These are phyloP conservation scores for Leptothorax acervorum DNA, from an alignment of 2,888 invertebrate genomes.

Conservation along the genomic window DNA sequence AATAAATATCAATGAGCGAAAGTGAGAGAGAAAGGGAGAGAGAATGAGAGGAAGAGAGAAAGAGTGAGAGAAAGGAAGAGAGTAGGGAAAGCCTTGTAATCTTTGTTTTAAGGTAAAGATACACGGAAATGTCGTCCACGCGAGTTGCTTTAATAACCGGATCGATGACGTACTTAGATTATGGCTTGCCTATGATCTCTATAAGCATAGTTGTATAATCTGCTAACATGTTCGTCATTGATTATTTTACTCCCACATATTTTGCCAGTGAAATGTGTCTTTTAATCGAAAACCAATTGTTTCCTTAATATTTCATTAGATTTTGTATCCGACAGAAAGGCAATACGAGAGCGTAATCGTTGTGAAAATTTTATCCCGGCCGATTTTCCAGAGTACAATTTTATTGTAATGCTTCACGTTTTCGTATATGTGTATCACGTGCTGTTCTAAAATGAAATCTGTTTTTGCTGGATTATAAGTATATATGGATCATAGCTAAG, in stretches of 20 bases:
- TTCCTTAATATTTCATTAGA: conserved; percentile 24
- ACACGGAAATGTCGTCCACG: conserved; percentile 57
- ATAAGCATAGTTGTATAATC: conserved; percentile 73
- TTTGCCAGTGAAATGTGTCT: conserved; percentile 57
- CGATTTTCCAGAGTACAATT: conserved; percentile 63
- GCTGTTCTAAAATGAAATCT: conserved; percentile 56
- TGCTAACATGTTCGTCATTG: conserved; percentile 67
- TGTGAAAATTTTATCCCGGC: conserved; percentile 64
- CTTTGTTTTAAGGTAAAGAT: conserved; percentile 51
- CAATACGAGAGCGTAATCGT: conserved; percentile 69
- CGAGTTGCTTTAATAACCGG: conserved; percentile 58
- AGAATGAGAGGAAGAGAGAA: conserved; percentile 44
- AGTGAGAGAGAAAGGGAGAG: background rate
- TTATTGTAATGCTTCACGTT: conserved; percentile 68
- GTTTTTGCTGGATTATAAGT: conserved; percentile 28
- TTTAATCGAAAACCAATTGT: conserved; percentile 55
- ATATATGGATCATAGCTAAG: conserved; percentile 47
- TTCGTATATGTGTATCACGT: conserved; percentile 62
- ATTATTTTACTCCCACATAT: conserved; percentile 64
- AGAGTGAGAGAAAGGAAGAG: conserved; percentile 26
- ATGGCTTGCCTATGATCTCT: conserved; percentile 75
- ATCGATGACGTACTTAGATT: conserved; percentile 73
- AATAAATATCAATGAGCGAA: conserved; percentile 58
- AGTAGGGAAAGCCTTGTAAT: conserved; percentile 53
- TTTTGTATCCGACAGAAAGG: conserved; percentile 60